A percentile compares a stretch with the other conserved stretches of the same genome.
These are phyloP conservation scores for Camponotus floridanus DNA, from an alignment of 1,140 invertebrate genomes.

Conservation along the genomic window DNA sequence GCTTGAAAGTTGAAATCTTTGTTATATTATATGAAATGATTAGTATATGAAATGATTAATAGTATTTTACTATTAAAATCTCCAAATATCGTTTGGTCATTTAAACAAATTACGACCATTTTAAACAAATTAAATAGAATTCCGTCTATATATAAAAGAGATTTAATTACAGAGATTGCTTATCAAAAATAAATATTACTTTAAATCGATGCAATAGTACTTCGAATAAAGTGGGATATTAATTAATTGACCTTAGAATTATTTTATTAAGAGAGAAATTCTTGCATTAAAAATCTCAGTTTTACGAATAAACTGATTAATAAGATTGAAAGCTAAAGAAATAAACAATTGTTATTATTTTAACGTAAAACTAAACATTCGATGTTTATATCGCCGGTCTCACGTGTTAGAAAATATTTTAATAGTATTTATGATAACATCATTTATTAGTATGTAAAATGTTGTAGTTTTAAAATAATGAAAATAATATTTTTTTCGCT, in stretches of 20 bases:
- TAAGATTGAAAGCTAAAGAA: background rate
- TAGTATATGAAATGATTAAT: background rate
- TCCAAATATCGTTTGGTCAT: background rate
- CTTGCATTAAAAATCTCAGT: background rate
- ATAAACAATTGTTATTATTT: background rate
- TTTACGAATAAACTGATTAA: background rate
- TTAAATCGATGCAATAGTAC: background rate
- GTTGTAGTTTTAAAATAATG: background rate
- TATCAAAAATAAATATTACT: background rate
- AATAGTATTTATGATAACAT: background rate
- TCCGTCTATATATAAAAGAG: background rate
- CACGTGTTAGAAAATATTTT: background rate
- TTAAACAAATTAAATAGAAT: constrained; percentile 25
- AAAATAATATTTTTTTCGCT: background rate
- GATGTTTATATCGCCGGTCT: background rate
- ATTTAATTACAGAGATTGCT: background rate
- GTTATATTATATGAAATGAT: background rate
- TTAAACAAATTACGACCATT: background rate
- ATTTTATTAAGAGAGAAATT: background rate
- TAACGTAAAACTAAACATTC: background rate
- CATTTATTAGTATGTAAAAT: background rate
- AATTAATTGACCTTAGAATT: constrained; percentile 7
- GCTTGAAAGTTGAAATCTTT: background rate
- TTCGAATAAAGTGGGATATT: background rate
- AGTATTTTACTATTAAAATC: background rate